A percentile compares a stretch with the other conserved stretches of the same genome.
These are phyloP conservation scores for Merops nubicus DNA, from an alignment of 2,113 vertebrate genomes.

Conservation along the genomic window DNA sequence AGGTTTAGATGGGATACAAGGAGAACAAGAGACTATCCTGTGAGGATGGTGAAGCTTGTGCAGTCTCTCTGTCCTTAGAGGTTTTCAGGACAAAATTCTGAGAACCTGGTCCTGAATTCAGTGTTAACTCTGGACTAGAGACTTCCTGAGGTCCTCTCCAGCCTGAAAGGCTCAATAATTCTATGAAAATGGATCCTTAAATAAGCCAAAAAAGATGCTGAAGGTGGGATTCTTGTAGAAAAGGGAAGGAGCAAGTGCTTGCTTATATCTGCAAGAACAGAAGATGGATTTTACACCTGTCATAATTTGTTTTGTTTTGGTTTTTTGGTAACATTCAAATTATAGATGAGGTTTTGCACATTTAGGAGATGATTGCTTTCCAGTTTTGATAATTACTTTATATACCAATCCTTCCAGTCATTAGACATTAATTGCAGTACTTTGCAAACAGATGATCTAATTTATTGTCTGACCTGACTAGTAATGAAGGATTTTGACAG, in stretches of 20 bases:
- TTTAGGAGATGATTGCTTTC: slow-evolving; percentile 1
- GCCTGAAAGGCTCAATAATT: background rate
- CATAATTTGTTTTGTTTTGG: background rate
- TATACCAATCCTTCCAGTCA: slow-evolving; percentile 9
- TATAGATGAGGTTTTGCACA: background rate
- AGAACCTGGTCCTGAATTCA: background rate
- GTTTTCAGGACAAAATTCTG: background rate
- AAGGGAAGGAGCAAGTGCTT: background rate
- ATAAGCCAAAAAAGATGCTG: background rate
- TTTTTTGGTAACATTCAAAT: background rate
- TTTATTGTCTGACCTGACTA: slow-evolving; percentile 39
- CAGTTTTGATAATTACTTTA: slow-evolving; percentile 31
- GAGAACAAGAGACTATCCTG: background rate
- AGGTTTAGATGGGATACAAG: background rate
- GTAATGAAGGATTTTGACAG: slow-evolving; percentile 24
- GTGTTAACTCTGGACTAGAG: background rate
- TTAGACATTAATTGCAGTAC: slow-evolving; percentile 1
- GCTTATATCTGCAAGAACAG: background rate
- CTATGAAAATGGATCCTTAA: background rate
- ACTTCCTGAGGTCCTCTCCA: background rate
- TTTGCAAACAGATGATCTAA: background rate
- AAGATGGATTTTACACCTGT: background rate
- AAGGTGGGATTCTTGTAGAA: background rate
- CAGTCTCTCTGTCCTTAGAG: background rate
- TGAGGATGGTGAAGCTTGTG: background rate